phyloP scores from a whole-genome alignment of 2,113 vertebrate species.

The Proteles cristata region DNA sequence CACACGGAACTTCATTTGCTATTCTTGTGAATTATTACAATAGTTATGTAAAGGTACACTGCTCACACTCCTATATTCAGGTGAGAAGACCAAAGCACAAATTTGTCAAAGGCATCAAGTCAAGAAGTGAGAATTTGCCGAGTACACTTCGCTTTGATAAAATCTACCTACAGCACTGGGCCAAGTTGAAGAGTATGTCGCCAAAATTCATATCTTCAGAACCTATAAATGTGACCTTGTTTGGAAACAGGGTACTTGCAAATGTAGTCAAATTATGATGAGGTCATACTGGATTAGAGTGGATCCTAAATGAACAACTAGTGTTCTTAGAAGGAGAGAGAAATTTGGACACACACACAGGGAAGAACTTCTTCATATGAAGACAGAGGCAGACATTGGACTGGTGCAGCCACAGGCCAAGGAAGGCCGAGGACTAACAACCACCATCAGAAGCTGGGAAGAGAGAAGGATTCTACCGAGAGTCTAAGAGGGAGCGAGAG shows the following conservation, averaged over 20 bases:
- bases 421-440: neutral
- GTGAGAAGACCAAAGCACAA: neutral
- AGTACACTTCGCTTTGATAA: neutral
- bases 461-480: neutral
- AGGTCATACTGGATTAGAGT: neutral
- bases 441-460: too few relatives aligned
- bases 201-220: neutral
- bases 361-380: neutral
- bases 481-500: neutral
- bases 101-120: neutral
- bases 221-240: neutral
- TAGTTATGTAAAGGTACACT: neutral
- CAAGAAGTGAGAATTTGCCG: neutral
- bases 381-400: neutral
- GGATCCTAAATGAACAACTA: neutral
- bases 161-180: neutral
- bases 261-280: neutral
- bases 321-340: neutral
- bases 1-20: neutral
- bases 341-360: neutral
- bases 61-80: neutral
- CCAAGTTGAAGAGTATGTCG: neutral
- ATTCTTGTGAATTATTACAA: neutral
- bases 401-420: neutral
- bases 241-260: neutral